Percentiles rank a stretch among this genome's conserved stretches.
phyloP scores from a whole-genome alignment of 2,888 invertebrate genomes.

The Halictus quadricinctus region DNA sequence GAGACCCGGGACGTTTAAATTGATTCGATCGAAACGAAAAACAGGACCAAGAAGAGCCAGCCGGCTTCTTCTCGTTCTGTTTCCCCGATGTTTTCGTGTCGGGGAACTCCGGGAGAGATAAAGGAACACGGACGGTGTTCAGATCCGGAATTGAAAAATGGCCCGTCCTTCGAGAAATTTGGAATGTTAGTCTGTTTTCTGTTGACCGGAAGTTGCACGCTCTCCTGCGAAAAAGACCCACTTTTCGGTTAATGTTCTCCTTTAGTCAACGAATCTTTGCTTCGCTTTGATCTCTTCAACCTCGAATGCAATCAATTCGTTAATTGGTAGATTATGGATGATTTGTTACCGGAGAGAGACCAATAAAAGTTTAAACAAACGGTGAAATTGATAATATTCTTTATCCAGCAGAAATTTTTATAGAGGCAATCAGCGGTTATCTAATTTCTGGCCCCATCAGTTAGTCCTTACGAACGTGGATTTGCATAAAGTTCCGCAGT shows the following conservation, averaged over 20 bases:
- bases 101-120: neutral
- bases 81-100: neutral
- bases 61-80: neutral
- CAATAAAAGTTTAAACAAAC: neutral
- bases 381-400: neutral
- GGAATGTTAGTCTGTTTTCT: neutral
- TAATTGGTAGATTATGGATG: neutral
- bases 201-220: neutral
- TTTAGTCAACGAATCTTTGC: neutral
- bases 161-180: neutral
- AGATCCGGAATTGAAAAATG: neutral
- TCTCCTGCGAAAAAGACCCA: no score
- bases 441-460: neutral
- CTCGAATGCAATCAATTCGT: no score
- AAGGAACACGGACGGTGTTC: neutral
- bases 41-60: neutral
- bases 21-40: conserved; percentile 13
- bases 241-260: no score
- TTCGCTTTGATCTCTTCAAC: neutral
- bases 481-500: neutral
- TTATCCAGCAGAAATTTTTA: neutral
- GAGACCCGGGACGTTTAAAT: conserved; percentile 37
- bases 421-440: neutral
- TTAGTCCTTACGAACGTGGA: neutral
- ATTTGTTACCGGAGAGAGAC: no score